Evolutionary conservation across 2,113 vertebrate genomes (phyloP).

Genomic region (Hippoglossus stenolepis): DNA sequence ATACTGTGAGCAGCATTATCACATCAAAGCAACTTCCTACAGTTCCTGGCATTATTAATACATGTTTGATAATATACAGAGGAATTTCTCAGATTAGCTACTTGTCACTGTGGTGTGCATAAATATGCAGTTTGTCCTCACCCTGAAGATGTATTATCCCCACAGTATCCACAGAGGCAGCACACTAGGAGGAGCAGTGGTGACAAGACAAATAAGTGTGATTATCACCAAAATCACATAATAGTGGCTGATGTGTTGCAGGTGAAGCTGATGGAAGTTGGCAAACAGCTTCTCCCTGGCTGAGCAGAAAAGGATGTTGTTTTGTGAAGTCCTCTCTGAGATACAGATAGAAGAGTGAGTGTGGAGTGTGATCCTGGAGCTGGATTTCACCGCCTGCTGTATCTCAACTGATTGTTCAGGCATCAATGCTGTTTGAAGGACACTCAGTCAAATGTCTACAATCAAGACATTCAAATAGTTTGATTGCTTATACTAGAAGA

Average conservation of each 20-base stretch:
- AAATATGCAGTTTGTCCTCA: neutral
- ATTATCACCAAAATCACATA: neutral
- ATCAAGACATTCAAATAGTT: no score
- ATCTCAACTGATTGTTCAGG: neutral
- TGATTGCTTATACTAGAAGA: no score
- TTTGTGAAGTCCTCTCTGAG: neutral
- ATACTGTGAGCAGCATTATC: no score
- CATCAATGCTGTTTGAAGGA: no score
- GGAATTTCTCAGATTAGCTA: neutral
- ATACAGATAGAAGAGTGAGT: constrained; percentile 1
- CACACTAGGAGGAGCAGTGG: neutral
- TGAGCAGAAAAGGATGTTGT: neutral
- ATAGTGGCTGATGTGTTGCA: neutral
- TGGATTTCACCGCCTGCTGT: neutral
- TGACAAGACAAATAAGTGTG: neutral
- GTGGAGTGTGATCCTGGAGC: neutral
- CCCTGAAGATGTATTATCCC: neutral
- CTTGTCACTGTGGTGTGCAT: neutral
- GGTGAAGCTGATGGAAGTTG: constrained; percentile 5
- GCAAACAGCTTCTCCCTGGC: neutral
- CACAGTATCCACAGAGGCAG: neutral
- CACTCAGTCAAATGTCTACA: no score
- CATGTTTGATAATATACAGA: neutral
- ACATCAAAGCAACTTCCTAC: no score
- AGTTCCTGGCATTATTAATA: no score